Percentiles rank a stretch among this genome's conserved stretches.
Conservation (phyloP, 2,113 vertebrate species). For the Nibea albiflora region DNA sequence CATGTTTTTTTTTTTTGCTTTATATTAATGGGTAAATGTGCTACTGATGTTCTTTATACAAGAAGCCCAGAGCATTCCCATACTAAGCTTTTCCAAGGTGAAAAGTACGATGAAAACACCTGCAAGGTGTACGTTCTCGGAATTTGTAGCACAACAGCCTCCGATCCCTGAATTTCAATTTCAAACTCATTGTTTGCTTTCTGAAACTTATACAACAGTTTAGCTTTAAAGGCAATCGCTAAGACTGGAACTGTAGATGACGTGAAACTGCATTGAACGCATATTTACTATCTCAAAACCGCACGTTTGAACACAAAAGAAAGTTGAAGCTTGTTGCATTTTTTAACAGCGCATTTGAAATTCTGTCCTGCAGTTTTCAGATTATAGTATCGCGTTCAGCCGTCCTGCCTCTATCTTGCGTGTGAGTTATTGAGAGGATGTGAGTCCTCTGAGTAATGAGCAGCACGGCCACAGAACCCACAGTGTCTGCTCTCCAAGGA, state of each 20-base stretch:
- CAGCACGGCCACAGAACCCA: slow-evolving; percentile 5
- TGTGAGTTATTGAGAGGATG: neutral
- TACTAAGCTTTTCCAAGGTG: slow-evolving; percentile 8
- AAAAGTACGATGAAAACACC: neutral
- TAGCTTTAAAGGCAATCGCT: slow-evolving; percentile 18
- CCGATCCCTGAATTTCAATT: neutral
- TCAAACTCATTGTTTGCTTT: neutral
- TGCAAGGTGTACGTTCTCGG: neutral
- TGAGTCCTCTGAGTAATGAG: slow-evolving; percentile 22
- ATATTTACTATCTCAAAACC: neutral
- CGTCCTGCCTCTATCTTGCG: neutral
- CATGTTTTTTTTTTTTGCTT: slow-evolving; percentile 1
- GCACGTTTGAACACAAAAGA: neutral
- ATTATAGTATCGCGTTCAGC: neutral
- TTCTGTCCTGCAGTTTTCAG: neutral
- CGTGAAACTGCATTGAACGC: neutral
- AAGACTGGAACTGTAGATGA: neutral
- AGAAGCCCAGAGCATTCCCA: neutral
- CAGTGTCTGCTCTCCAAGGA: slow-evolving; percentile 30
- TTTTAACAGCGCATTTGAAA: neutral
- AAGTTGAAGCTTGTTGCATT: neutral
- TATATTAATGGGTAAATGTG: slow-evolving; percentile 7
- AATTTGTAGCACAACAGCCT: neutral
- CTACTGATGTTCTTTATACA: neutral
- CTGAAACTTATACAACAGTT: slow-evolving; percentile 16